Evolutionary conservation across 2,888 invertebrate species (phyloP).

Genomic region (Macroteleia sp.): DNA sequence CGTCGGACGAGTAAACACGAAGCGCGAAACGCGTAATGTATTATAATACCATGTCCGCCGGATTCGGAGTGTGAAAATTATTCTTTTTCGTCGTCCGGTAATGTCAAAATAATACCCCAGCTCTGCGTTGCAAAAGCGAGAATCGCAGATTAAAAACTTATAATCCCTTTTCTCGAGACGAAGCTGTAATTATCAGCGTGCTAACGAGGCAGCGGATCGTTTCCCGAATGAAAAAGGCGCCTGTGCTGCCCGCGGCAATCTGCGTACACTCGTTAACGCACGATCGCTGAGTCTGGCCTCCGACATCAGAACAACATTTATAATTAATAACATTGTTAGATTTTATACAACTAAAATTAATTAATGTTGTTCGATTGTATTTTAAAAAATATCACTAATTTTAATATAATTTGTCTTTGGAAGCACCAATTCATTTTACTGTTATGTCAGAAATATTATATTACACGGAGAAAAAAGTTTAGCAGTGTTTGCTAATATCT

Average conservation of each 20-base stretch:
- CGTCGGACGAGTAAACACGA: constrained; percentile 29
- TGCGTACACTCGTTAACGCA: constrained; percentile 61
- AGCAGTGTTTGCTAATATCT: too few relatives aligned
- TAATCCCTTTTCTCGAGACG: constrained; percentile 59
- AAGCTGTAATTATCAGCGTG: constrained; percentile 63
- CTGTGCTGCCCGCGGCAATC: constrained; percentile 52
- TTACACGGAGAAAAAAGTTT: too few relatives aligned
- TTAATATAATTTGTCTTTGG: too few relatives aligned
- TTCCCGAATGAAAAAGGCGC: constrained; percentile 62
- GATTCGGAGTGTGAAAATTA: constrained; percentile 41
- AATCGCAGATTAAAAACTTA: constrained; percentile 63
- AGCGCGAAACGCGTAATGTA: constrained; percentile 21
- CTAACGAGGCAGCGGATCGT: constrained; percentile 64
- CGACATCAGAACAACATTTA: constrained; percentile 41
- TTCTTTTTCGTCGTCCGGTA: constrained; percentile 48
- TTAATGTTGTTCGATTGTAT: too few relatives aligned
- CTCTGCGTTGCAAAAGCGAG: constrained; percentile 49
- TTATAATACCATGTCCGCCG: constrained; percentile 39
- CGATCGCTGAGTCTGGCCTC: constrained; percentile 39
- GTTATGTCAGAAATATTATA: too few relatives aligned
- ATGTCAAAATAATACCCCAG: constrained; percentile 61
- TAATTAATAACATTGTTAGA: constrained; percentile 57
- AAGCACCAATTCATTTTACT: too few relatives aligned
- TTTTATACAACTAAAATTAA: too few relatives aligned
- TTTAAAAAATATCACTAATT: too few relatives aligned